Evolutionary conservation across 2,888 invertebrate genomes (phyloP).

Genomic region (Zygogramma bicolorata): DNA sequence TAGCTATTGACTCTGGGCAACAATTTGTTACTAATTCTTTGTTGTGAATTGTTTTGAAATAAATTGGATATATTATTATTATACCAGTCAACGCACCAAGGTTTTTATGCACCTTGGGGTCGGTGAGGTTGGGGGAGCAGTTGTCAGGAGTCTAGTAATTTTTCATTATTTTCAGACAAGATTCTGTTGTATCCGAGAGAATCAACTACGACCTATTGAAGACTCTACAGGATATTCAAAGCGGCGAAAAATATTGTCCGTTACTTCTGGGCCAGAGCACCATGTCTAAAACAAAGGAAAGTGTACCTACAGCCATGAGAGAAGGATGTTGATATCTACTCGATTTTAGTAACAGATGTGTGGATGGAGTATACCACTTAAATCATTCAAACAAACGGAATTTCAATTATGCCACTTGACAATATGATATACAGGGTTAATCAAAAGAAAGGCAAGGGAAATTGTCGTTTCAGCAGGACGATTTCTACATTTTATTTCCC

Average conservation of each 20-base stretch:
- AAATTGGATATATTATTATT: too few relatives aligned
- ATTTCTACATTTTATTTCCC: not conserved
- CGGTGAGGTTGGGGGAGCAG: too few relatives aligned
- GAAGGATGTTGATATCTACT: slow-evolving; percentile 54
- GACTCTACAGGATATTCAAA: slow-evolving; percentile 80
- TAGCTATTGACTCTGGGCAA: too few relatives aligned
- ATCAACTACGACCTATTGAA: slow-evolving; percentile 93
- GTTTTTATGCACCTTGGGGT: too few relatives aligned
- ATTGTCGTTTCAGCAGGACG: not conserved
- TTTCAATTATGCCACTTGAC: not conserved
- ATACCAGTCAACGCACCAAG: too few relatives aligned
- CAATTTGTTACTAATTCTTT: too few relatives aligned
- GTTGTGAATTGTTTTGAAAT: too few relatives aligned
- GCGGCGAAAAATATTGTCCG: slow-evolving; percentile 78
- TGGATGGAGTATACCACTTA: not conserved
- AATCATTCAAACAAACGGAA: not conserved
- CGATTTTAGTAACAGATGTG: not conserved
- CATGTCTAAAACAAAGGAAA: slow-evolving; percentile 85
- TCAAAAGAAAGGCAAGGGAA: not conserved
- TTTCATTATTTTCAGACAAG: slow-evolving; percentile 73
- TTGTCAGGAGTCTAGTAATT: not conserved
- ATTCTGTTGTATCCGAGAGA: slow-evolving; percentile 88
- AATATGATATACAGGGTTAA: not conserved
- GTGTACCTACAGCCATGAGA: slow-evolving; percentile 81
- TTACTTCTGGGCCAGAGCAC: slow-evolving; percentile 81